A percentile compares a stretch with the other conserved stretches of the same genome.
These are phyloP conservation scores for Drosophila lowei DNA, from an alignment of 1,140 invertebrate genomes.

Conservation along the genomic window DNA sequence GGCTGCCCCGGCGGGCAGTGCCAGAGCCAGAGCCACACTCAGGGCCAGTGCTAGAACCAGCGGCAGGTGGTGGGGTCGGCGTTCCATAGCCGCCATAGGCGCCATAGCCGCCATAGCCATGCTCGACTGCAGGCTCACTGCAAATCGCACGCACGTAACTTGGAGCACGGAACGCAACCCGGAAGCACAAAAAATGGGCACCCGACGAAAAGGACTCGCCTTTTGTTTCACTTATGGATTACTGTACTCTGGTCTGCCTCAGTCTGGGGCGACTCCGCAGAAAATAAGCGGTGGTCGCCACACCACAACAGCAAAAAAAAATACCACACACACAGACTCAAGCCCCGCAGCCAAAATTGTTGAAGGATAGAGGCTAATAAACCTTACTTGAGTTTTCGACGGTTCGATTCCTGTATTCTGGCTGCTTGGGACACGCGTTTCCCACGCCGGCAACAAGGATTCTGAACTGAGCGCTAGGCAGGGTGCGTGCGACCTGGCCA, in stretches of 20 bases:
- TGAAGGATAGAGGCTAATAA: slow-evolving; percentile 4
- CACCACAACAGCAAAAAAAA: slow-evolving; percentile 14
- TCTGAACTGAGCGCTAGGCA: neutral
- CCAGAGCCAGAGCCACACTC: neutral
- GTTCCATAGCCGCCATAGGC: slow-evolving; percentile 25
- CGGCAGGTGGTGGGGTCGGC: slow-evolving; percentile 17
- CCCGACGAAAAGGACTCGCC: slow-evolving; percentile 1
- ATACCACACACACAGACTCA: slow-evolving; percentile 16
- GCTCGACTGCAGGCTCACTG: slow-evolving; percentile 5
- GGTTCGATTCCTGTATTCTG: too few species aligned
- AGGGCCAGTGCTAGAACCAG: slow-evolving; percentile 14
- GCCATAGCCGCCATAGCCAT: slow-evolving; percentile 28
- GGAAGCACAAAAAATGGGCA: slow-evolving; percentile 50
- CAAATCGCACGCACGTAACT: slow-evolving; percentile 20
- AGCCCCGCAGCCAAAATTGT: neutral
- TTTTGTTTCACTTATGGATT: slow-evolving; percentile 3
- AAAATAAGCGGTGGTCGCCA: neutral
- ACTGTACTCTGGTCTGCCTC: neutral
- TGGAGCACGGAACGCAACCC: neutral
- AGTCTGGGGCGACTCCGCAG: too few species aligned
- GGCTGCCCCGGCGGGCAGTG: slow-evolving; percentile 23
- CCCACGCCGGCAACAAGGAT: slow-evolving; percentile 34
- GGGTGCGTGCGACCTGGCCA: slow-evolving; percentile 60
- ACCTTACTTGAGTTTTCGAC: neutral
- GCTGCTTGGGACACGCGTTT: slow-evolving; percentile 11